Percentiles rank a stretch among this genome's conserved stretches.
phyloP scores from a whole-genome alignment of 2,888 invertebrate species.

The Ophion ventricosus region DNA sequence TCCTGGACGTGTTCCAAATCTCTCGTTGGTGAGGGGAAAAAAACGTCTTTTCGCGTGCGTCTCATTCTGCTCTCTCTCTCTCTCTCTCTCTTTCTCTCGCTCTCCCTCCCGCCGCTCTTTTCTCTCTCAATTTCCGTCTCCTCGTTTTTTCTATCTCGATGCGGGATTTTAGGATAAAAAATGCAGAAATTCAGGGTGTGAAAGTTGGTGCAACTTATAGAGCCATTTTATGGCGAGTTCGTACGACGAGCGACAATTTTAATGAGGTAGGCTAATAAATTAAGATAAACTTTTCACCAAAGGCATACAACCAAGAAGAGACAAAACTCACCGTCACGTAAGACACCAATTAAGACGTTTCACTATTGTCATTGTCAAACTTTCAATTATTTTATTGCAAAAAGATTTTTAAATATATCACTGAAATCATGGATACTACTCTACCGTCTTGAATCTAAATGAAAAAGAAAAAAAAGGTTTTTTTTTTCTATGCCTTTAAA shows the following conservation, averaged over 20 bases:
- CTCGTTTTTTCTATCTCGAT: neutral
- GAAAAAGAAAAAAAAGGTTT: too few species aligned
- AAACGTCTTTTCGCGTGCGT: conserved; percentile 40
- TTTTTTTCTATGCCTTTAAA: too few species aligned
- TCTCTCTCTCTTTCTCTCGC: conserved; percentile 1
- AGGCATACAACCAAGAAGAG: too few species aligned
- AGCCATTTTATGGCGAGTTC: neutral
- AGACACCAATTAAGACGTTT: too few species aligned
- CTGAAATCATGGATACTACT: too few species aligned
- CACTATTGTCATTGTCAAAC: too few species aligned
- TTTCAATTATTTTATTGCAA: too few species aligned
- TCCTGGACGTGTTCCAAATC: conserved; percentile 59
- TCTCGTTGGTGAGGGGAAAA: conserved; percentile 34
- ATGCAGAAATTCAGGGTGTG: neutral
- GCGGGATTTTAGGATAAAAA: neutral
- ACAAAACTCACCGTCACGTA: too few species aligned
- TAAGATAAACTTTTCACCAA: neutral
- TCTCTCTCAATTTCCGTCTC: neutral
- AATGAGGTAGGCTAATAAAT: conserved; percentile 6
- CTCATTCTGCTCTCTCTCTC: conserved; percentile 33
- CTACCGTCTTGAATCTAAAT: too few species aligned
- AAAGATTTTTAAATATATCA: too few species aligned
- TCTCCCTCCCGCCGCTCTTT: neutral
- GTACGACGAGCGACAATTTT: neutral
- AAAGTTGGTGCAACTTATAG: neutral